Percentiles rank a stretch among this genome's conserved stretches.
Conservation (phyloP, 2,113 vertebrate species). For the Hylia prasina region DNA sequence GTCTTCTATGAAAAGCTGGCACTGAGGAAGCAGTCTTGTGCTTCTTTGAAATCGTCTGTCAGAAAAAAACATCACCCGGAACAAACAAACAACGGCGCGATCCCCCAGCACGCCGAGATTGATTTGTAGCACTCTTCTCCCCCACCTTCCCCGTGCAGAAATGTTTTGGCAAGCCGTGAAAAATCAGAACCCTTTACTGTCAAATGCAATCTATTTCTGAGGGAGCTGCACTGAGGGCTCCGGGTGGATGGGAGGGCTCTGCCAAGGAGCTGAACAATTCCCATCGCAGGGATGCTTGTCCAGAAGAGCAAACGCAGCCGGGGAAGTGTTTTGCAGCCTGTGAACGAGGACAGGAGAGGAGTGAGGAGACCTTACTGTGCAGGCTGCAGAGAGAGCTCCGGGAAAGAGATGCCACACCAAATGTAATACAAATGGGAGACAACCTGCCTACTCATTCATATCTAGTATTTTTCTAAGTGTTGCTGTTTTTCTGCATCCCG, state of each 20-base stretch:
- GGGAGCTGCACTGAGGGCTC: neutral
- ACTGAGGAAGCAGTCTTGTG: conserved; percentile 24
- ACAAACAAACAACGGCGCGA: neutral
- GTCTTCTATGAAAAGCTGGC: conserved; percentile 52
- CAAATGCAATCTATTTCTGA: neutral
- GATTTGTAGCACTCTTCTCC: conserved; percentile 28
- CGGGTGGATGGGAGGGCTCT: neutral
- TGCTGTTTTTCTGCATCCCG: conserved; percentile 56
- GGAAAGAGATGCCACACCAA: neutral
- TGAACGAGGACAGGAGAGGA: neutral
- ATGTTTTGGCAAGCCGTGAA: conserved; percentile 38
- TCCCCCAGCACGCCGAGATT: neutral
- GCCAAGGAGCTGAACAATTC: neutral
- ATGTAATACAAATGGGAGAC: neutral
- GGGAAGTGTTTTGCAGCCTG: neutral
- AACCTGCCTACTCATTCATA: conserved; percentile 42
- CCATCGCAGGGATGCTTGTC: neutral
- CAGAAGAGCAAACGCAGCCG: neutral
- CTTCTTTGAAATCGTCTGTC: conserved; percentile 35
- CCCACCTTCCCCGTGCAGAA: conserved; percentile 3
- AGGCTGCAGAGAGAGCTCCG: neutral
- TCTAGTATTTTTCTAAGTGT: conserved; percentile 41
- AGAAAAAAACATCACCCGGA: neutral
- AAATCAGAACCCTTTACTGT: conserved; percentile 24
- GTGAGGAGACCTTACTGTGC: fast-evolving